These are phyloP conservation scores for Eristalinus aeneus DNA, from an alignment of 2,888 invertebrate genomes.

Conservation along the genomic window DNA sequence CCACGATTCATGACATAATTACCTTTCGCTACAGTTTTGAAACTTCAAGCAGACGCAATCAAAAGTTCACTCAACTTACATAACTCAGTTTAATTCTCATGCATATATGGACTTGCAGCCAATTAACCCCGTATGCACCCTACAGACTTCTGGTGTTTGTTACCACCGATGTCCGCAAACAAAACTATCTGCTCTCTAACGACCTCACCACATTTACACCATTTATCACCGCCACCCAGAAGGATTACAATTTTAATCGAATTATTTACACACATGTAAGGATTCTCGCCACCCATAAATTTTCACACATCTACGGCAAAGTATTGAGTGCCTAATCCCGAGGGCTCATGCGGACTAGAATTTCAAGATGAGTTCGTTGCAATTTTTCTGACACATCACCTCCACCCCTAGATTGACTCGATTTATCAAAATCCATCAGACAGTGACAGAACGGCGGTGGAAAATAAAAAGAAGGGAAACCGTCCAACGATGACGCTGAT, in stretches of 20 bases:
- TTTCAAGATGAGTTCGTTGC: background rate
- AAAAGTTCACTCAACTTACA: constrained; percentile 6
- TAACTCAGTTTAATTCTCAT: constrained; percentile 4
- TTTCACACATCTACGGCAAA: background rate
- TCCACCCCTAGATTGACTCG: constrained; percentile 34
- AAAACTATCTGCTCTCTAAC: constrained; percentile 6
- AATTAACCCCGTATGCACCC: background rate
- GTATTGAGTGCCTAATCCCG: constrained; percentile 30
- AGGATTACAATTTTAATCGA: constrained; percentile 53
- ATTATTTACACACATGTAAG: constrained; percentile 40
- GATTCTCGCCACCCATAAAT: constrained; percentile 34
- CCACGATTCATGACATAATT: background rate
- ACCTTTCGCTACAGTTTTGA: background rate
- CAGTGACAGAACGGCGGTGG: constrained; percentile 5
- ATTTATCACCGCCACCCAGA: constrained; percentile 39
- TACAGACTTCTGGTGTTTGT: background rate
- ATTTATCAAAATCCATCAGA: constrained; percentile 64
- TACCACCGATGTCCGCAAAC: background rate
- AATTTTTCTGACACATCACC: constrained; percentile 1
- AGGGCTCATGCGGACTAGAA: constrained; percentile 13
- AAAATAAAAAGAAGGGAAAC: constrained; percentile 13
- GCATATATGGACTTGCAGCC: background rate
- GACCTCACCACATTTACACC: constrained; percentile 6
- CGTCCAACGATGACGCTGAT: constrained; percentile 63
- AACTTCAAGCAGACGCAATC: constrained; percentile 7